A percentile compares a stretch with the other conserved stretches of the same genome.
These are phyloP conservation scores for Squalus acanthias DNA, from an alignment of 2,797 vertebrate genomes.

Conservation along the genomic window DNA sequence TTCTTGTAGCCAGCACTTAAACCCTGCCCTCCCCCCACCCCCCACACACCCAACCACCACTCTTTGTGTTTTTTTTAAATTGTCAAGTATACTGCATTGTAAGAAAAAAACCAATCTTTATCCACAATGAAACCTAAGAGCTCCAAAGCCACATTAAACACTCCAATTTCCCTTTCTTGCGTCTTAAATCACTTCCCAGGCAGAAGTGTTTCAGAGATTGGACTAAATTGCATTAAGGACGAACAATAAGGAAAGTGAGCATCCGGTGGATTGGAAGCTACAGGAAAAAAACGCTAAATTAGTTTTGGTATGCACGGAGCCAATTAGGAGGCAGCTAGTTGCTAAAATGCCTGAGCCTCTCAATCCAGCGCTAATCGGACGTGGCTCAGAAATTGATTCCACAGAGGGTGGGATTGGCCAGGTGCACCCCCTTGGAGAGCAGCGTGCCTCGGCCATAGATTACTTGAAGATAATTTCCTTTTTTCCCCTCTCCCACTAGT, in stretches of 20 bases:
- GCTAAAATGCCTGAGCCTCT: conserved; percentile 13
- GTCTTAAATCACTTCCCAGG: conserved; percentile 43
- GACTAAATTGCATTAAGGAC: conserved; percentile 45
- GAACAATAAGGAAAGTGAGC: conserved; percentile 39
- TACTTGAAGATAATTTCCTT: conserved; percentile 33
- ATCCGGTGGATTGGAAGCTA: conserved; percentile 29
- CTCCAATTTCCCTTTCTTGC: conserved; percentile 50
- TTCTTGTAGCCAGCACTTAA: neutral
- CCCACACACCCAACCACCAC: neutral
- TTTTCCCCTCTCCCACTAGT: neutral
- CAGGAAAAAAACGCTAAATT: conserved; percentile 46
- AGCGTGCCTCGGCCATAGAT: neutral
- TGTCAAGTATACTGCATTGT: neutral
- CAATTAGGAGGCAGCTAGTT: conserved; percentile 10
- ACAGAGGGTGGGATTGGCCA: neutral
- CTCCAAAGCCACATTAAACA: conserved; percentile 45
- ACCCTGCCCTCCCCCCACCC: neutral
- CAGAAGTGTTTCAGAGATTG: conserved; percentile 51
- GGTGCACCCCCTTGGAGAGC: neutral
- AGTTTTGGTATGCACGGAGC: conserved; percentile 42
- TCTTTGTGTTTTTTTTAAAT: neutral
- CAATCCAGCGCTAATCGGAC: conserved; percentile 5
- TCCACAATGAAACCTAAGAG: conserved; percentile 54
- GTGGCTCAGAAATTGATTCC: conserved; percentile 36
- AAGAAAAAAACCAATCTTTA: conserved; percentile 38